Evolutionary conservation across 2,888 invertebrate genomes (phyloP).

Genomic region (Meloe dianella): DNA sequence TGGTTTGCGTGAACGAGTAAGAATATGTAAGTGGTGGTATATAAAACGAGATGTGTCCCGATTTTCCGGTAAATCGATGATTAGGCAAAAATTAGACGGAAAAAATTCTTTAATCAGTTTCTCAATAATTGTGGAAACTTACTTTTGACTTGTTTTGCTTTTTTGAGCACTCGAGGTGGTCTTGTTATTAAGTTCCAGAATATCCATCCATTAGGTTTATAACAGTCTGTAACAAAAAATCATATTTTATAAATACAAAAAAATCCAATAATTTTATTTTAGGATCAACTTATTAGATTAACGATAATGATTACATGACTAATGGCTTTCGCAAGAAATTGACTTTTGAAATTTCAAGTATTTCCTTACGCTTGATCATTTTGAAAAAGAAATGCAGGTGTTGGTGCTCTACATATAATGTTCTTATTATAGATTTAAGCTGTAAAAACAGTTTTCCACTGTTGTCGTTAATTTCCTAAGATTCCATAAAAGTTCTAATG

Average conservation of each 20-base stretch:
- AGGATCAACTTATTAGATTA: neutral
- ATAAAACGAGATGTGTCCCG: neutral
- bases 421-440: neutral
- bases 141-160: conserved; percentile 52
- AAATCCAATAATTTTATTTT: conserved; percentile 3
- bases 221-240: conserved; percentile 49
- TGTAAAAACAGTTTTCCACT: neutral
- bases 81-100: neutral
- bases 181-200: conserved; percentile 57
- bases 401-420: neutral
- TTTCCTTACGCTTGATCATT: neutral
- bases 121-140: conserved; percentile 40
- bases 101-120: neutral
- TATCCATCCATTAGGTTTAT: conserved; percentile 59
- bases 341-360: neutral
- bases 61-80: neutral
- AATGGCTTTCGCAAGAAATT: neutral
- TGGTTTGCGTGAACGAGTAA: neutral
- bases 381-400: neutral
- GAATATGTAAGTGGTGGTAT: neutral
- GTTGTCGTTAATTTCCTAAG: neutral
- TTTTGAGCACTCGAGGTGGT: conserved; percentile 47
- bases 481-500: neutral
- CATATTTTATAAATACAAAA: conserved; percentile 3
- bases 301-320: neutral